Evolutionary conservation across 2,797 vertebrate genomes (phyloP).

Genomic region (Neopelma chrysocephalum): DNA sequence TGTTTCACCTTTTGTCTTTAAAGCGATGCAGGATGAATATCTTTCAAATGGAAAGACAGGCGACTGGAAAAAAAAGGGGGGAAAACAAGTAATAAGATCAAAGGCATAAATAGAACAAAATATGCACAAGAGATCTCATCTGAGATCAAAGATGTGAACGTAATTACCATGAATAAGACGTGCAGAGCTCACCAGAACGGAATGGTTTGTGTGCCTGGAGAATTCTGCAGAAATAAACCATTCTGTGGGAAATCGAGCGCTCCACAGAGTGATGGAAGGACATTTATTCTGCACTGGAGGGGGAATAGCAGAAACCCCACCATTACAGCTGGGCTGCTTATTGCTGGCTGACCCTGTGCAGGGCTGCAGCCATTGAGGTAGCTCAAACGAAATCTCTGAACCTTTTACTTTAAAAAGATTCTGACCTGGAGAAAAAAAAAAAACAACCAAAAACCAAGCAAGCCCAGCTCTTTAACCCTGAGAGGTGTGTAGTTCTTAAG

Average conservation of each 20-base stretch:
- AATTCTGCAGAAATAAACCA: constrained; percentile 50
- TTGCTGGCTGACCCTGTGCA: not conserved
- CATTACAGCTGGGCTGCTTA: not conserved
- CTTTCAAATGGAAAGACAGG: constrained; percentile 67
- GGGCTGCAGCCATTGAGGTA: not conserved
- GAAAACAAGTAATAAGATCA: constrained; percentile 75
- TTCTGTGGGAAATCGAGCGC: constrained; percentile 22
- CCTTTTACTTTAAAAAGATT: not conserved
- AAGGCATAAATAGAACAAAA: constrained; percentile 82
- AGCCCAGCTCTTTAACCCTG: not conserved
- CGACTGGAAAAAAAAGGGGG: not conserved
- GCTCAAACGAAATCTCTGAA: not conserved
- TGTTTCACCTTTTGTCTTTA: constrained; percentile 69
- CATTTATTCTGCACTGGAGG: constrained; percentile 34
- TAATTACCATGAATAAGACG: constrained; percentile 75
- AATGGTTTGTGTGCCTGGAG: constrained; percentile 57
- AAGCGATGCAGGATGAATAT: constrained; percentile 61
- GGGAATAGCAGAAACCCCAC: not conserved
- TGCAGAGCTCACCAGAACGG: constrained; percentile 71
- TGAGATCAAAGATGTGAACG: constrained; percentile 77
- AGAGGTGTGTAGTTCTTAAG: not conserved
- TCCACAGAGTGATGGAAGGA: constrained; percentile 42
- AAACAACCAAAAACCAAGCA: not conserved
- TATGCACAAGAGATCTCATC: constrained; percentile 78
- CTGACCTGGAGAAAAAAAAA: not conserved